Evolutionary conservation across 2,113 vertebrate genomes (phyloP).

Genomic region (Cranoglanis bouderius): DNA sequence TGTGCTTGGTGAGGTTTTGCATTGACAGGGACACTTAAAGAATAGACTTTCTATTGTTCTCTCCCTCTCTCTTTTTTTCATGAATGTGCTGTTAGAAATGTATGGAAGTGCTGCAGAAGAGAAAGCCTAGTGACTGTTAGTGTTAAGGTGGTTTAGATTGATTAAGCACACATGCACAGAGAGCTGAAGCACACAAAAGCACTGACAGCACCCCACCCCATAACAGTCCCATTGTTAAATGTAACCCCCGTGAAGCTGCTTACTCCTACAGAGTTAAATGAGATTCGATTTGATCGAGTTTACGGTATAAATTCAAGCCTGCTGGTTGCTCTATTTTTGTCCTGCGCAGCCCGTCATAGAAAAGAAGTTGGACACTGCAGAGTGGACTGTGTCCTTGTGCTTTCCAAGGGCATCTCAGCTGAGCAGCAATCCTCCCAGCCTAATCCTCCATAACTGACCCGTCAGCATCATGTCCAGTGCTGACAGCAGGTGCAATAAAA

Average conservation of each 20-base stretch:
- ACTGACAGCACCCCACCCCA: neutral
- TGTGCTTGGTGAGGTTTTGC: conserved; percentile 67
- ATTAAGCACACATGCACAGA: conserved; percentile 11
- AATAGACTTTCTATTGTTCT: conserved; percentile 48
- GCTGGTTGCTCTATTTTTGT: conserved; percentile 22
- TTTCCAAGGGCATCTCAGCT: conserved; percentile 58
- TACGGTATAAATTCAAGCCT: conserved; percentile 27
- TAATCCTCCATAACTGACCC: conserved; percentile 70
- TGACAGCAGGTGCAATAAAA: conserved; percentile 57
- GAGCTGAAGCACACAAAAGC: conserved; percentile 14
- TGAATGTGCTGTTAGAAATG: conserved; percentile 10
- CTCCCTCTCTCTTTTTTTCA: neutral
- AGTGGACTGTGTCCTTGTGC: conserved; percentile 52
- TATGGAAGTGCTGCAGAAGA: conserved; percentile 28
- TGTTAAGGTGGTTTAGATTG: conserved; percentile 31
- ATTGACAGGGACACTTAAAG: conserved; percentile 69
- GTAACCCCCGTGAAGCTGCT: neutral
- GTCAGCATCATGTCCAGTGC: conserved; percentile 65
- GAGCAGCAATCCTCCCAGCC: conserved; percentile 56
- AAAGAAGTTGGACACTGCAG: conserved; percentile 32
- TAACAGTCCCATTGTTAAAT: neutral
- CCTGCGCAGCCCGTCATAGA: conserved; percentile 12
- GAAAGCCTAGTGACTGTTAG: conserved; percentile 4
- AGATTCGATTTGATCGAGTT: conserved; percentile 3
- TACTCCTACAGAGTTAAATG: conserved; percentile 8